These are phyloP conservation scores for Gulo gulo DNA, from an alignment of 2,113 vertebrate genomes.

Conservation along the genomic window DNA sequence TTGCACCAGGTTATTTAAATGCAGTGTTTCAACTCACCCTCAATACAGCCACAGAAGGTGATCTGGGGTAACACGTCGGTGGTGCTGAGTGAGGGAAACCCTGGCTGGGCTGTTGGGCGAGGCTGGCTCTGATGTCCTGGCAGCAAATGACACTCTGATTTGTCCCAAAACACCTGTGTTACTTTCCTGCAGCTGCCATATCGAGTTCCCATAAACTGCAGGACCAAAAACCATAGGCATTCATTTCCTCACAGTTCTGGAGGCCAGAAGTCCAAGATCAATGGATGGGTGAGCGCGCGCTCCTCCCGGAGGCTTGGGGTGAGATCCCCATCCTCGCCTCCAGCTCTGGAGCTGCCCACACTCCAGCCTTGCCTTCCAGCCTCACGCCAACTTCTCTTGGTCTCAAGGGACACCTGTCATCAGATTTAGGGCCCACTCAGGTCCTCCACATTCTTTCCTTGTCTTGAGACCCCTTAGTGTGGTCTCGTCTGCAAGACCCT, in stretches of 20 bases:
- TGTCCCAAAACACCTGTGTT: not conserved
- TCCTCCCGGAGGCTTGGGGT: too few relatives aligned
- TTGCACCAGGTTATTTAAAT: not conserved
- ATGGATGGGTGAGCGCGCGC: accelerated
- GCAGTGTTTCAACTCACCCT: not conserved
- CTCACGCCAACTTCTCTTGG: not conserved
- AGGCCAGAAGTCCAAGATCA: not conserved
- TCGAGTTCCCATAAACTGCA: too few relatives aligned
- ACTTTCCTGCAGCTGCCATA: accelerated
- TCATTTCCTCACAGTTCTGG: not conserved
- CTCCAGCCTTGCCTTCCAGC: too few relatives aligned
- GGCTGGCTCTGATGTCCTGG: not conserved
- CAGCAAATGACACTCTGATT: not conserved
- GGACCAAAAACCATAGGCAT: not conserved
- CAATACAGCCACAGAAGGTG: not conserved
- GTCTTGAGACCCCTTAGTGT: not conserved
- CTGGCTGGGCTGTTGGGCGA: not conserved
- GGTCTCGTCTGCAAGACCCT: not conserved
- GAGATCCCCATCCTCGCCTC: not conserved
- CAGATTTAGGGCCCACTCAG: not conserved
- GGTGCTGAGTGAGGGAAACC: accelerated
- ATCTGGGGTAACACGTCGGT: accelerated
- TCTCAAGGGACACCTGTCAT: not conserved
- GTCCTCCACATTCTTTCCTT: not conserved
- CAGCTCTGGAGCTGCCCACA: accelerated